Evolutionary conservation across 2,888 invertebrate species (phyloP), one percentile per base, ranked within the genome.

Genomic region (Calliopum simillimum): DNA sequence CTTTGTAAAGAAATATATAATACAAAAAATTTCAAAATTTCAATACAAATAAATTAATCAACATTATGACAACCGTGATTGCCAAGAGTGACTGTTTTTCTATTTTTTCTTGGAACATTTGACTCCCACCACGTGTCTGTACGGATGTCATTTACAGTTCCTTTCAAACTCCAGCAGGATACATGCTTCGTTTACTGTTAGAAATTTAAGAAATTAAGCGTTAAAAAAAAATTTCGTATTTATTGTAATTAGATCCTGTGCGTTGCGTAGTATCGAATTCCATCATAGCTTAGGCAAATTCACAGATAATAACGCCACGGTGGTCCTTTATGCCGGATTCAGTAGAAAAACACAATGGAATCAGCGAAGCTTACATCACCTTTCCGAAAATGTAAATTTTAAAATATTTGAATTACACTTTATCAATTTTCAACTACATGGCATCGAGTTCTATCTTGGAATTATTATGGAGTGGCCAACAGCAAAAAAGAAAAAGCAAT

Each of bases 381-480:
- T 53, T 74, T 68, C 71, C 12, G 33, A 46, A 53, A 44, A 61
- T 61, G 61, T 61, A 61, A 61, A 61, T 44, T 61, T 61, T 33
- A 33, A 33, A 33, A 33, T 33, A 33, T 33, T 33, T 46, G 23
- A 61, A 61, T 61, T 61, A 19, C 61, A 46, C 21, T 61, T 44
- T 46, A 61, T 46, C 61, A 61, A 61, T 46, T 44, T 46, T 23
- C 21, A 46, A 23, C 21, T 46, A 16, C 16, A 21, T 61, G 23
- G 8, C 46, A 12, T 21, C 16, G 23, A 23, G 12, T 12, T 14
- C 21, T 71, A 74, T 79, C 44, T 73, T 78, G 75, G 72, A 78
- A 79, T 80, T 80, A 76, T 75, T 80, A n/a, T n/a, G n/a, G 80
- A 79, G 74, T 79, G 79, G 76, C 76, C 80, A 74, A n/a, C n/a